phyloP scores from a whole-genome alignment of 2,113 vertebrate species.

The Cinclus cinclus region DNA sequence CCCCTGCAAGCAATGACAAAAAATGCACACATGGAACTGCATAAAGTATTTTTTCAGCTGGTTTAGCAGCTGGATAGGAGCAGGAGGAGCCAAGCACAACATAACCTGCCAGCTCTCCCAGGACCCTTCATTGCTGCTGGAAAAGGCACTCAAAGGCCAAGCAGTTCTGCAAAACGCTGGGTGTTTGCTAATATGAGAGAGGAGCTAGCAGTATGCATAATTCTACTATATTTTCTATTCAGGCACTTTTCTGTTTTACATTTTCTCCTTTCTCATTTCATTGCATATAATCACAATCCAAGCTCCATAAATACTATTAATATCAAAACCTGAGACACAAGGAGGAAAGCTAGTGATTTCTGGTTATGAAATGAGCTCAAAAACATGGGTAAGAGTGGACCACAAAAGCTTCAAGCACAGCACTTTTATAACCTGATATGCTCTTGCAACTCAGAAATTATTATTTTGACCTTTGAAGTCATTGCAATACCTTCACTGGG shows the following conservation, averaged over 20 bases:
- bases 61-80: background rate
- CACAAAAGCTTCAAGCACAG: background rate
- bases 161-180: background rate
- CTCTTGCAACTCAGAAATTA: background rate
- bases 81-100: background rate
- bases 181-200: background rate
- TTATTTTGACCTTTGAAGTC: background rate
- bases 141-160: background rate
- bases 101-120: background rate
- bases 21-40: rapidly evolving
- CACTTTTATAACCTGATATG: background rate
- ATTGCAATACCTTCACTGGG: background rate
- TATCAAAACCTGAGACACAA: background rate
- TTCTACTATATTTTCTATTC: background rate
- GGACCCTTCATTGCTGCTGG: background rate
- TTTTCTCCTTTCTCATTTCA: background rate
- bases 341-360: background rate
- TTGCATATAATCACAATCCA: background rate
- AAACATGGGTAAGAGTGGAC: background rate
- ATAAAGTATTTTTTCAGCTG: background rate
- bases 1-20: background rate
- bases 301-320: background rate
- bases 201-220: rapidly evolving
- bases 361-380: background rate
- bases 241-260: too few species aligned